Percentiles rank a stretch among this genome's conserved stretches.
phyloP scores from a whole-genome alignment of 30 jellyfish, hydroid and myxozoan genomes.

The Rhopilema esculentum region DNA sequence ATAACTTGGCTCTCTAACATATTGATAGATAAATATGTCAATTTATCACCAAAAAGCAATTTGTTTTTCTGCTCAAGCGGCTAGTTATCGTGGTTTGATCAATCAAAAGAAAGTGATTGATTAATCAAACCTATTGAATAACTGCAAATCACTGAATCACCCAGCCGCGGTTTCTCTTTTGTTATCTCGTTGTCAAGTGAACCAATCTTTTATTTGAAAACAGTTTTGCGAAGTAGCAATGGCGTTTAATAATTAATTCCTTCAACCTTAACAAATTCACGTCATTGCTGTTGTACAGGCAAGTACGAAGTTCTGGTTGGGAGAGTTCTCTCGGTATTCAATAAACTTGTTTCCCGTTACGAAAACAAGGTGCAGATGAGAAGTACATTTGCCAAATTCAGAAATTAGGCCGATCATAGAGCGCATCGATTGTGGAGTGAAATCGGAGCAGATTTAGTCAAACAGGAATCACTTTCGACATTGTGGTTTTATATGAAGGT shows the following conservation, averaged over 20 bases:
- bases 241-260: constrained; percentile 22
- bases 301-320: neutral
- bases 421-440: neutral
- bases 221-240: neutral
- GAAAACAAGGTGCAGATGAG: neutral
- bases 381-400: neutral
- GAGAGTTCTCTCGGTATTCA: neutral
- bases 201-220: constrained; percentile 11
- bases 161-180: constrained; percentile 1
- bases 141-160: neutral
- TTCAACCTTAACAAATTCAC: constrained; percentile 10
- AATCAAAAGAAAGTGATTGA: neutral
- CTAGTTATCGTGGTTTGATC: too few relatives aligned
- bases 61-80: too few relatives aligned
- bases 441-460: neutral
- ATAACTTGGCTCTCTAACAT: too few relatives aligned
- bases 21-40: too few relatives aligned
- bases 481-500: neutral
- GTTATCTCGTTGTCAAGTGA: constrained; percentile 76
- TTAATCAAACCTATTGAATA: too few relatives aligned
- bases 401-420: neutral
- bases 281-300: neutral
- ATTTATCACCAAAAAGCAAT: too few relatives aligned
- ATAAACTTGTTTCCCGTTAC: neutral
- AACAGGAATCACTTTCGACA: neutral